A percentile compares a stretch with the other conserved stretches of the same genome.
Evolutionary conservation across 2,888 invertebrate genomes (phyloP).

Genomic region (Tetropium fuscum): DNA sequence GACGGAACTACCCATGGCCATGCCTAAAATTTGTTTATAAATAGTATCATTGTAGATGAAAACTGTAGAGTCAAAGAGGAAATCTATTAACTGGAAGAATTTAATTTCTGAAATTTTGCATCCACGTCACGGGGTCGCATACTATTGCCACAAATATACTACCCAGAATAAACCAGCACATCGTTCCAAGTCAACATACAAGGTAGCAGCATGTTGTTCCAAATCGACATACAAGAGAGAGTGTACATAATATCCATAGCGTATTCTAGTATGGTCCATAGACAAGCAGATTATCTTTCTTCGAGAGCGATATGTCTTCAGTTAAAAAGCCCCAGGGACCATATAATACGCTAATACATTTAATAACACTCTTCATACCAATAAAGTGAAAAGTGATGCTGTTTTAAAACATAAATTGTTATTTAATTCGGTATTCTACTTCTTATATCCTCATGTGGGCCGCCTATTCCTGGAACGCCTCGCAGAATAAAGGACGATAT

Average conservation of each 20-base stretch:
- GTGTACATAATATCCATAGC: too few species aligned
- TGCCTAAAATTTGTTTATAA: too few species aligned
- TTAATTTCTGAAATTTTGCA: too few species aligned
- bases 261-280: too few species aligned
- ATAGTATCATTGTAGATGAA: too few species aligned
- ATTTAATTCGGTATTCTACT: constrained; percentile 43
- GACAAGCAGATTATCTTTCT: constrained; percentile 13
- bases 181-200: neutral
- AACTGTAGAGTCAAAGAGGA: too few species aligned
- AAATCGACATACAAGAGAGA: too few species aligned
- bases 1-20: too few species aligned
- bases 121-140: neutral
- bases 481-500: neutral
- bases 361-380: constrained; percentile 43
- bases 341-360: constrained; percentile 38
- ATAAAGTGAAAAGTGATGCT: too few species aligned
- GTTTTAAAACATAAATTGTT: constrained; percentile 40
- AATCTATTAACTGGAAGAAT: too few species aligned
- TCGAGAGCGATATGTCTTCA: constrained; percentile 29
- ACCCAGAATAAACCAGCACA: neutral
- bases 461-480: constrained; percentile 2
- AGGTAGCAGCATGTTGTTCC: too few species aligned
- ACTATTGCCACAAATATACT: neutral
- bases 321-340: constrained; percentile 34
- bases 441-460: constrained; percentile 39